phyloP scores from a whole-genome alignment of 2,113 vertebrate species.

The Callaeas wilsoni region DNA sequence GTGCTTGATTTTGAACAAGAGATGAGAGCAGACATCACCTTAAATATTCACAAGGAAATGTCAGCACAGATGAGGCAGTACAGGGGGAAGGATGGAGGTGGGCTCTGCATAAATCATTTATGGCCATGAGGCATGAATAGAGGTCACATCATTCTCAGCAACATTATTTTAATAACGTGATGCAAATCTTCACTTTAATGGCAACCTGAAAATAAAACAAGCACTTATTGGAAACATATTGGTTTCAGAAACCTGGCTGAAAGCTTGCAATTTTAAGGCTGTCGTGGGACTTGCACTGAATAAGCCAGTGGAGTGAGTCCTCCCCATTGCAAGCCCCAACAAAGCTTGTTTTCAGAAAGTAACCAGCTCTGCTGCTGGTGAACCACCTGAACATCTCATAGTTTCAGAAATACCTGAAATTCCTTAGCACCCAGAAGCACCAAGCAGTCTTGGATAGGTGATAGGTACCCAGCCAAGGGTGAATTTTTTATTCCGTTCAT shows the following conservation, averaged over 20 bases:
- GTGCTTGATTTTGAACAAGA: constrained; percentile 13
- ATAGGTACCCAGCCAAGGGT: background rate
- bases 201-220: background rate
- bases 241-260: background rate
- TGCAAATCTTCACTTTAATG: background rate
- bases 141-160: constrained; percentile 18
- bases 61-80: constrained; percentile 23
- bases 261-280: background rate
- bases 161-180: constrained; percentile 12
- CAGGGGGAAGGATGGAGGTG: background rate
- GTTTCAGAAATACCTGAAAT: background rate
- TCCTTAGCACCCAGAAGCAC: background rate
- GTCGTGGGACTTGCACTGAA: background rate
- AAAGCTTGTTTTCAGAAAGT: background rate
- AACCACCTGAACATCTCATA: background rate
- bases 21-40: constrained; percentile 33
- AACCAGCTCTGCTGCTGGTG: background rate
- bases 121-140: background rate
- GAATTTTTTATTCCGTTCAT: background rate
- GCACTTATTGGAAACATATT: background rate
- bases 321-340: background rate
- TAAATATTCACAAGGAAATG: constrained; percentile 61
- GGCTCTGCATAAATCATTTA: constrained; percentile 24
- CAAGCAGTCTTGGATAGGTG: background rate
- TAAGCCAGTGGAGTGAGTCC: background rate